phyloP scores from a whole-genome alignment of 2,888 invertebrate genomes.

The Brachyopa scutellaris region DNA sequence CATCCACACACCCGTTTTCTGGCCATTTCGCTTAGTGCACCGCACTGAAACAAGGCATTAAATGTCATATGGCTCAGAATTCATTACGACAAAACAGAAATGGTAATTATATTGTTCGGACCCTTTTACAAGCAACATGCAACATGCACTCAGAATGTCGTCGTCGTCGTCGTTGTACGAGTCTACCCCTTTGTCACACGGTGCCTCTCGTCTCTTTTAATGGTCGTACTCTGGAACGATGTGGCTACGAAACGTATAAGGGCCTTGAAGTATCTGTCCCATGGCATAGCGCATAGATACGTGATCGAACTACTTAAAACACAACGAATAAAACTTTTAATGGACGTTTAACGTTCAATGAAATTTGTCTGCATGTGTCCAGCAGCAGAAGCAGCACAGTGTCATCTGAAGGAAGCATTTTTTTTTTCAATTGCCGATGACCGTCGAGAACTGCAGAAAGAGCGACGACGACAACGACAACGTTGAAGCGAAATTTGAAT shows the following conservation, averaged over 20 bases:
- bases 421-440: constrained; percentile 7
- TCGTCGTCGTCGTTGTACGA: neutral
- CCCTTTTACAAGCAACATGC: constrained; percentile 29
- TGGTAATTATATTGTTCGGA: constrained; percentile 58
- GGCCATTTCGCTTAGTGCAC: neutral
- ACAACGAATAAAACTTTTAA: constrained; percentile 18
- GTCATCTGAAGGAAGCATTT: neutral
- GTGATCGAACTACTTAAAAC: constrained; percentile 57
- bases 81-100: constrained; percentile 41
- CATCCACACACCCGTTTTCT: too few relatives aligned
- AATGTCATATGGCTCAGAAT: constrained; percentile 58
- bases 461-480: constrained; percentile 9
- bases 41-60: constrained; percentile 17
- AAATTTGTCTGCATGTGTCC: constrained; percentile 36
- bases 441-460: constrained; percentile 1
- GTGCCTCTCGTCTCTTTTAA: neutral
- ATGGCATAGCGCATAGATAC: constrained; percentile 43
- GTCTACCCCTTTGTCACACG: too few relatives aligned
- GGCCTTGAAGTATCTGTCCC: constrained; percentile 27
- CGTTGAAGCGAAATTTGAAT: constrained; percentile 46
- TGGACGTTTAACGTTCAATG: constrained; percentile 33
- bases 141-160: constrained; percentile 47
- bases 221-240: neutral
- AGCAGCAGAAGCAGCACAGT: neutral
- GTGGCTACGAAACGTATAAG: too few relatives aligned